Conservation (phyloP, 2,113 vertebrate species). For the Zosterops japonicus region DNA sequence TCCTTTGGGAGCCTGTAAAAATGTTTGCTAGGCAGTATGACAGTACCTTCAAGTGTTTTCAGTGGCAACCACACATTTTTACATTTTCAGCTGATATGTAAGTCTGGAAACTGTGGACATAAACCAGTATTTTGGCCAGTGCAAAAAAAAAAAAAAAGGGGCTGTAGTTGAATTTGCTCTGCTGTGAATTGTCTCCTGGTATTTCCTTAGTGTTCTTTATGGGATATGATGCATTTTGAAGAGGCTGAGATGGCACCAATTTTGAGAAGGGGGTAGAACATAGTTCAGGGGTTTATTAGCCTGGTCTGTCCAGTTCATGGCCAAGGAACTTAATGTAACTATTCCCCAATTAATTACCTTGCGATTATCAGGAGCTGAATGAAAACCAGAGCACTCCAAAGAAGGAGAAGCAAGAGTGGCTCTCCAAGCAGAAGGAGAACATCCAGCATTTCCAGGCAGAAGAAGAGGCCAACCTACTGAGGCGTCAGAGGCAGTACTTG, state of each 20-base stretch:
- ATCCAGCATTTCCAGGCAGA: conserved; percentile 98
- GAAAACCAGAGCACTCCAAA: conserved; percentile 99
- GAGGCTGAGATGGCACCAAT: background rate
- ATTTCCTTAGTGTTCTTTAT: background rate
- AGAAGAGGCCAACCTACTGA: conserved; percentile 94
- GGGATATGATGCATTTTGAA: background rate
- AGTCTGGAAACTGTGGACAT: background rate
- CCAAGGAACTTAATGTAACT: background rate
- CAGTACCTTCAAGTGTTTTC: background rate
- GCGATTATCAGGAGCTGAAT: conserved; percentile 85
- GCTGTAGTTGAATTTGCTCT: background rate
- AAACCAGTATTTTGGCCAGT: background rate
- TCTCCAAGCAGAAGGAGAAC: conserved; percentile 98
- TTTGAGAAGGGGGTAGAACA: background rate
- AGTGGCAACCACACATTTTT: background rate
- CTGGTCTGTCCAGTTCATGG: background rate
- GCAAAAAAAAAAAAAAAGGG: background rate
- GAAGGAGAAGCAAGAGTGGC: conserved; percentile 99
- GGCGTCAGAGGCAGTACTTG: conserved; percentile 93
- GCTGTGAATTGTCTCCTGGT: background rate
- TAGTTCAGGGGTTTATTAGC: background rate
- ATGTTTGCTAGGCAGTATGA: background rate
- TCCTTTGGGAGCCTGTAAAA: background rate
- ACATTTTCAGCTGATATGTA: background rate
- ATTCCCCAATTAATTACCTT: conserved; percentile 29